Evolutionary conservation across 2,888 invertebrate genomes (phyloP), one percentile per base, ranked within the genome.

Genomic region (Heteromurus nitidus): DNA sequence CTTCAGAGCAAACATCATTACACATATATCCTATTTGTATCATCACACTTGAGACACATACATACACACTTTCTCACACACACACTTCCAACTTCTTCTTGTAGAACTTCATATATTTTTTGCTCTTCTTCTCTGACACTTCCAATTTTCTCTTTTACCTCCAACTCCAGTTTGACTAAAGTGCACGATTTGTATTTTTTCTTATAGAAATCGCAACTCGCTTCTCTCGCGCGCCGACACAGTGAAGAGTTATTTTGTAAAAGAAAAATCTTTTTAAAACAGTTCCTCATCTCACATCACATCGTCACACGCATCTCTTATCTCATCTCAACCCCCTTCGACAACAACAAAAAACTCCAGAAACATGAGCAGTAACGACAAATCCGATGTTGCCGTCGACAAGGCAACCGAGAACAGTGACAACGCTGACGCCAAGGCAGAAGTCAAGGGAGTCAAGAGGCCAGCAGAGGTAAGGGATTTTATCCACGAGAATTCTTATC

Each of bases 361-460:
- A n/a, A 76, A 47, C 70, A 94, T 94, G 94, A 94, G 94, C 92
- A 92, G 94, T 69, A 87, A 86, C 91, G 94, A 94, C 91, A 95
- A 94, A 92, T 91, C 92, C 89, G 94, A 95, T 91, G 94, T 95
- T 91, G 94, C 94, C 88, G 94, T 95, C 88, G 95, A 95, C 91
- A 95, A 95, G 92, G 87, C 86, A 62, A 92, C 92, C 89, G 94
- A 94, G 89, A 92, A 91, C 90, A 89, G 89, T 88, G 94, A 94
- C 89, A 94, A 94, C 91, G 92, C 92, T 89, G 94, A 94, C 89
- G 92, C 93, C 79, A 95, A 95, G 92, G 93, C 94, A 91, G 94
- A 94, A 89, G 91, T 95, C 89, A 95, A 95, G 91, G 95, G 94
- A 91, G 94, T 94, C 89, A 95, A 95, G 92, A 93, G 95, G 92